Evolutionary conservation across 1,140 invertebrate species (phyloP), one percentile per base, ranked within the genome.

Genomic region (Himalopsyche phryganea): DNA sequence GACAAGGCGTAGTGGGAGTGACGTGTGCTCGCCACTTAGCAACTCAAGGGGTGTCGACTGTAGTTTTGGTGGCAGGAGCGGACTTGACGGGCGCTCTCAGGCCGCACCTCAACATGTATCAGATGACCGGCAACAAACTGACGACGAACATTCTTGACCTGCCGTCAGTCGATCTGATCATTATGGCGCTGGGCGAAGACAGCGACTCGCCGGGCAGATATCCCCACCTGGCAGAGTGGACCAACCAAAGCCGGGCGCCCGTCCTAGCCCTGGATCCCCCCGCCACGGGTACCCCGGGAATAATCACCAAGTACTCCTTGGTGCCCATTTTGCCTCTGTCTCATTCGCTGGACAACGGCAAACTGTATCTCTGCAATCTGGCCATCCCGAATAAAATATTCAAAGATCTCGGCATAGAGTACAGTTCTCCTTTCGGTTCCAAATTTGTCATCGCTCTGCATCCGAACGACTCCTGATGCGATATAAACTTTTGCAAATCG

Each of bases 361-460:
- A 89, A 75, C 75, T 94, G 53, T 94, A 93, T 75, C 80, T 96
- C 50, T 92, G 89, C 72, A 92, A 94, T 77, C 78, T 95, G 65
- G 88, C 87, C 53, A 82, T 94, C 67, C 92, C 92, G 11, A 78
- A 85, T 53, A 82, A 83, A 68, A 81, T 93, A 36, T 94, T 89
- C 73, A 74, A 79, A 44, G 84, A 89, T 64, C 81, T 88, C 63
- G 86, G 86, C 38, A 88, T 95, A 56, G 82, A 81, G 32, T 96
- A 95, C 73, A 83, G 83, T 65, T 90, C 91, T 53, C 92, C 92
- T 5, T 96, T 95, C 75, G 91, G 90, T 58, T 86, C 91, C 38
- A 90, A 91, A 75, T 90, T 91, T 75, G 84, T 91, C 65, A 91
- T 94, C 76, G 85, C 91, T 58, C 81, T 95, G 61, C 87, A 94